phyloP scores from a whole-genome alignment of 2,797 vertebrate species.

The Acanthurus tractus region DNA sequence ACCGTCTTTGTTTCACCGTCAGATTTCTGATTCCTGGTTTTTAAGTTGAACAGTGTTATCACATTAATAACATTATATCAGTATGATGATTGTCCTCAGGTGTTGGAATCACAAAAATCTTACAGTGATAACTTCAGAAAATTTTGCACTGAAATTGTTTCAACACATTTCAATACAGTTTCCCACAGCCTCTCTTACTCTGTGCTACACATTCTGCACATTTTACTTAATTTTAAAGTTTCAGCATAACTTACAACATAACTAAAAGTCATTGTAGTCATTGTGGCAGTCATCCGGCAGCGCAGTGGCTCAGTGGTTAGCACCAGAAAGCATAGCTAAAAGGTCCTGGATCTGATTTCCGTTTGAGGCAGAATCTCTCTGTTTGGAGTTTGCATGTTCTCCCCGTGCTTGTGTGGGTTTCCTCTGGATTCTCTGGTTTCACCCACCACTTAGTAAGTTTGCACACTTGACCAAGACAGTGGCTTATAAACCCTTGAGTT shows the following conservation, averaged over 20 bases:
- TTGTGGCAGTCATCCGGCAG: background rate
- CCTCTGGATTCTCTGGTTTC: too few relatives aligned
- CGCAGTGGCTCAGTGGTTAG: background rate
- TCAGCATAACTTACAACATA: background rate
- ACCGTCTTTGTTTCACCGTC: slow-evolving; percentile 1
- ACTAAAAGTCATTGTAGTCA: background rate
- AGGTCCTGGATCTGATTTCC: too few relatives aligned
- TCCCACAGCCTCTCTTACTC: background rate
- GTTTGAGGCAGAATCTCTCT: too few relatives aligned
- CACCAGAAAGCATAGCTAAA: too few relatives aligned
- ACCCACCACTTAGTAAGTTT: too few relatives aligned
- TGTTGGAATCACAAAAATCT: too few relatives aligned
- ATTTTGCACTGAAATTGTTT: background rate
- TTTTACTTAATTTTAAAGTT: background rate
- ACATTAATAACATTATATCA: background rate
- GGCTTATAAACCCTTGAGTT: too few relatives aligned
- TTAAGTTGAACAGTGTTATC: background rate
- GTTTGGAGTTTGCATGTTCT: too few relatives aligned
- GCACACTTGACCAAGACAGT: too few relatives aligned
- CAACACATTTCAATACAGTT: background rate
- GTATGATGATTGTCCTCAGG: background rate
- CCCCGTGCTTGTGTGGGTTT: too few relatives aligned
- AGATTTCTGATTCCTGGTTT: slow-evolving; percentile 20
- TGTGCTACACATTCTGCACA: background rate
- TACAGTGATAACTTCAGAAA: background rate